A percentile compares a stretch with the other conserved stretches of the same genome.
Evolutionary conservation across 2,113 vertebrate species (phyloP).

Genomic region (Xenus cinereus): DNA sequence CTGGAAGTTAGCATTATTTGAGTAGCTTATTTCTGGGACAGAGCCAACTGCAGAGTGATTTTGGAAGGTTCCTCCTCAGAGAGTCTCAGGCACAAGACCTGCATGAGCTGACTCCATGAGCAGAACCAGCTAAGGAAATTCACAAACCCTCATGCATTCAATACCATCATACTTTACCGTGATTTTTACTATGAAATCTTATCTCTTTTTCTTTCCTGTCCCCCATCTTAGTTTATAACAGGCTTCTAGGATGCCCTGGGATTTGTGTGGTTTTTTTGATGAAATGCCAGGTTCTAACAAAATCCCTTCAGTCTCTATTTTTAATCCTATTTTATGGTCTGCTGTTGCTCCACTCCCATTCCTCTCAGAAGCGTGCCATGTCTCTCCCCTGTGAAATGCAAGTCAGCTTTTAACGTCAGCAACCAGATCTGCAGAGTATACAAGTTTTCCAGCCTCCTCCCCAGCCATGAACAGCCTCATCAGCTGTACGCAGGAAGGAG

Average conservation of each 20-base stretch:
- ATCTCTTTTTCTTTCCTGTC: not conserved
- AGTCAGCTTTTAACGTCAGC: constrained; percentile 22
- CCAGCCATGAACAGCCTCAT: not conserved
- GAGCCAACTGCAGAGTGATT: not conserved
- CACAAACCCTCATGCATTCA: not conserved
- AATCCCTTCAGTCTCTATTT: constrained; percentile 18
- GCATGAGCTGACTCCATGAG: not conserved
- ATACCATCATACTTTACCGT: not conserved
- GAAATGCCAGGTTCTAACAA: not conserved
- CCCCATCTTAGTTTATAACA: not conserved
- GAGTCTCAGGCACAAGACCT: not conserved
- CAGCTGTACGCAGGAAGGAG: not conserved
- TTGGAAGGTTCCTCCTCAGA: not conserved
- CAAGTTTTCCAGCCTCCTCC: not conserved
- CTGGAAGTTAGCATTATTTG: not conserved
- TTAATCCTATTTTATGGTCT: constrained; percentile 32
- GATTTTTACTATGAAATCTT: not conserved
- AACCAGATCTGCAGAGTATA: not conserved
- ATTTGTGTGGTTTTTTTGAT: not conserved
- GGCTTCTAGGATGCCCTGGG: not conserved
- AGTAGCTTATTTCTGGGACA: not conserved
- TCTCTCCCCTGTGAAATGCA: not conserved
- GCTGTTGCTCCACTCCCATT: not conserved
- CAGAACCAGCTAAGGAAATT: not conserved
- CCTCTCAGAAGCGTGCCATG: not conserved